Conservation (phyloP, 2,888 invertebrate genomes). For the Sceliomorpha sp. region DNA sequence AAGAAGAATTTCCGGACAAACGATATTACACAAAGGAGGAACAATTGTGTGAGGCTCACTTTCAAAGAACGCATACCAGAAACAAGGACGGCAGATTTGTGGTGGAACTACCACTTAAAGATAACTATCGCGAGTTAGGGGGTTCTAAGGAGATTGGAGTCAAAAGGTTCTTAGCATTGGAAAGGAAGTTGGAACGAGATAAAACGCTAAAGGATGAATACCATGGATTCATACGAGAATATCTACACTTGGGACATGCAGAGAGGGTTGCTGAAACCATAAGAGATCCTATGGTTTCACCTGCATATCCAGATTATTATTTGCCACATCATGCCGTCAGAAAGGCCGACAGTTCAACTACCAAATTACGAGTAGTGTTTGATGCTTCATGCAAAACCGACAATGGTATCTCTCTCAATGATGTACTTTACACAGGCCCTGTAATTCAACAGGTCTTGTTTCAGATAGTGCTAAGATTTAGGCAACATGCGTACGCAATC, state of each 20-base stretch:
- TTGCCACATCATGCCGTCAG: neutral
- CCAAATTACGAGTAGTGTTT: too few species aligned
- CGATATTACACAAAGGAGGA: too few species aligned
- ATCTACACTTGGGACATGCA: neutral
- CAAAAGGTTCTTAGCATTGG: too few species aligned
- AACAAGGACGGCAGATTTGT: too few species aligned
- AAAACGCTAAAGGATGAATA: too few species aligned
- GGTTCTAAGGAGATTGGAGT: too few species aligned
- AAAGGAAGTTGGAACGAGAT: too few species aligned
- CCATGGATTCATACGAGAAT: neutral
- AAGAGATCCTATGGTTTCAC: neutral
- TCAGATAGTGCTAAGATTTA: constrained; percentile 29
- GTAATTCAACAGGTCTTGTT: constrained; percentile 38
- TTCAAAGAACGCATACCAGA: too few species aligned
- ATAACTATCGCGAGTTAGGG: too few species aligned
- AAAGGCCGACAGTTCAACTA: neutral
- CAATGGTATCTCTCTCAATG: constrained; percentile 59
- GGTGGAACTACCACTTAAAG: too few species aligned
- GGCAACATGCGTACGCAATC: constrained; percentile 33
- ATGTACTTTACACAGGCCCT: constrained; percentile 56
- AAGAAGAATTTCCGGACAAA: too few species aligned
- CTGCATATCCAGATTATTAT: neutral
- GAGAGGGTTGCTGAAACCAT: neutral
- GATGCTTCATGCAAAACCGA: constrained; percentile 59
- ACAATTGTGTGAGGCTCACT: too few species aligned